Base-by-base conservation (phyloP, 2,113 vertebrate species). In the Nannobrachium achirus region DNA sequence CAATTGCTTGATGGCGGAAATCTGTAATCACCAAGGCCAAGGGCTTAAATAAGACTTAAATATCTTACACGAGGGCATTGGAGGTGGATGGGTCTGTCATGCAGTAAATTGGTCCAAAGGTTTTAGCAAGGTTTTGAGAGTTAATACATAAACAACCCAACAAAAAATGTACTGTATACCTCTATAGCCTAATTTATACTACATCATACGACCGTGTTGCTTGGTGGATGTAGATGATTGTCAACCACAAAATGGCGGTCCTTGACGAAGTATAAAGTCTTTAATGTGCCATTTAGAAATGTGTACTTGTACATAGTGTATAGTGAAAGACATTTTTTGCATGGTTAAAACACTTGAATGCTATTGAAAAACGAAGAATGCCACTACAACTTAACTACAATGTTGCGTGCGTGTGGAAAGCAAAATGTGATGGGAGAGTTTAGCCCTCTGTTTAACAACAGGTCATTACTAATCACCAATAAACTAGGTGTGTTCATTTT, bases 231-330 rank as follows among this genome's bases (percentile, higher is more conserved):
- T 33, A 33, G 25, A 3, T 33, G 25, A 33, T 33, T 33, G 25
- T 33, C 25, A 33, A 33, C 25, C 25, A 33, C 3, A 33, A 33
- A 33, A 33, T 33, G 25, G 6, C 25, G 25, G 25, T 33, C 25
- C 25, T 33, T 33, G 25, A 33, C 3, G 25, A 25, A 25, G 4
- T 4, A 33, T 5, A 33, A 33, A 33, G 25, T 3, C 25, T 33
- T 33, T 9, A 44, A 81, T 20, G 71, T 71, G 74, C 81, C 69
- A 73, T 74, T 59, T 67, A 78, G 20, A 48, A 56, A 66, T 13
- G 1, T 63, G 57, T 70, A 51, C 20, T 10, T 85, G 80, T 77
- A 84, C 65, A 78, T 76, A 73, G 45, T 89, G 69, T 79, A 71
- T 62, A 75, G 49, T 56, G 48, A 53, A 52, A 71, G 74, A 68